Conservation (phyloP, 1,140 invertebrate genomes). For the Nasonia vitripennis region DNA sequence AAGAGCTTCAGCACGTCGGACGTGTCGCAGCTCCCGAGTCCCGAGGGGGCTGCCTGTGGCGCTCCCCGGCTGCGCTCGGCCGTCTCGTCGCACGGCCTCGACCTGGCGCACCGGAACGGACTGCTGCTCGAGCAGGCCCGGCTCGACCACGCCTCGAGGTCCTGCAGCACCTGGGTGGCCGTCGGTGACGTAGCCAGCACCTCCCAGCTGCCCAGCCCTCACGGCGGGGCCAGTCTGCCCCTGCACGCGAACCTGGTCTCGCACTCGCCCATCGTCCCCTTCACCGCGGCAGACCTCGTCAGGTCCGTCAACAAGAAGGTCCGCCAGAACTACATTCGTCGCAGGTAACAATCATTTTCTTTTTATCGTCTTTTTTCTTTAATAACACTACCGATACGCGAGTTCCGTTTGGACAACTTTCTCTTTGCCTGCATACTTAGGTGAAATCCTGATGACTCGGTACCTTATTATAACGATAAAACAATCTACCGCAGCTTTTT, state of each 20-base stretch:
- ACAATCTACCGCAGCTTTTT: too few species aligned
- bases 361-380: too few species aligned
- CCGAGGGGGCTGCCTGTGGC: constrained; percentile 61
- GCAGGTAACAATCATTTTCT: constrained; percentile 58
- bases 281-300: constrained; percentile 84
- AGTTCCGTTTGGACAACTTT: too few species aligned
- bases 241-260: constrained; percentile 38
- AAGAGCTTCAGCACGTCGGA: constrained; percentile 89
- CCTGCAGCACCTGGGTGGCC: constrained; percentile 91
- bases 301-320: constrained; percentile 90
- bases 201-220: constrained; percentile 84
- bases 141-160: constrained; percentile 84
- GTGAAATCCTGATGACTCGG: too few species aligned
- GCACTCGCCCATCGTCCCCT: constrained; percentile 65
- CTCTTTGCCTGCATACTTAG: too few species aligned
- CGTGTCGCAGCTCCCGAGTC: constrained; percentile 78
- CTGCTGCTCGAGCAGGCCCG: constrained; percentile 77
- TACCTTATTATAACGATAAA: too few species aligned
- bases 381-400: too few species aligned
- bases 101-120: constrained; percentile 78
- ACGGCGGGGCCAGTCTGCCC: constrained; percentile 77
- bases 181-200: constrained; percentile 83
- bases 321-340: constrained; percentile 70
- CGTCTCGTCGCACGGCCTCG: constrained; percentile 81
- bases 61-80: constrained; percentile 73